A percentile compares a stretch with the other conserved stretches of the same genome.
These are phyloP conservation scores for Typhlichthys subterraneus DNA, from an alignment of 2,797 vertebrate species.

Conservation along the genomic window DNA sequence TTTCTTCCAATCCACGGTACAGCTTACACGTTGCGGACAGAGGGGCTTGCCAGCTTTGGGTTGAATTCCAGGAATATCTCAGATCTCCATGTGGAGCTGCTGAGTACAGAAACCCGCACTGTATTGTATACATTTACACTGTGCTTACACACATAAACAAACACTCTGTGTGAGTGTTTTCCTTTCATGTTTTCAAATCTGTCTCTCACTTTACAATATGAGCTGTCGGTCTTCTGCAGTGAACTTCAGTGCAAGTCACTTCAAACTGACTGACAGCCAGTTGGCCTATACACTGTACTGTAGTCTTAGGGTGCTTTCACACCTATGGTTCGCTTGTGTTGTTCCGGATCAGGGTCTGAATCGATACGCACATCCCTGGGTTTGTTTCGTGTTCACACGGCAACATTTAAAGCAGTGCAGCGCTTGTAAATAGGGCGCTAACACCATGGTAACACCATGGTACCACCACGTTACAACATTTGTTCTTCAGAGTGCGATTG, in stretches of 20 bases:
- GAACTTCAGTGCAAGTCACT: background rate
- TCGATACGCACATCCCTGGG: no score
- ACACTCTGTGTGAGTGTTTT: conserved; percentile 10
- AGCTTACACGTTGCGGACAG: conserved; percentile 50
- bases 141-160: conserved; percentile 33
- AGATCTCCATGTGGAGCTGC: conserved; percentile 60
- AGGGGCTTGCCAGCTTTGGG: conserved; percentile 49
- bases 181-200: conserved; percentile 12
- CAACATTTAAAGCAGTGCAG: no score
- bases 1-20: conserved; percentile 40
- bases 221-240: conserved; percentile 12
- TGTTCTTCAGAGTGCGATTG: no score
- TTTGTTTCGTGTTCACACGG: no score
- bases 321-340: no score
- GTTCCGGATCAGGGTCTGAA: no score
- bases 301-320: no score
- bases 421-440: no score
- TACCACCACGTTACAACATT: no score
- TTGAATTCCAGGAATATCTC: conserved; percentile 69
- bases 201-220: conserved; percentile 3
- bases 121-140: conserved; percentile 38
- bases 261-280: background rate
- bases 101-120: conserved; percentile 58
- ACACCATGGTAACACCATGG: no score
- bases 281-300: no score